A percentile compares a stretch with the other conserved stretches of the same genome.
phyloP scores from a whole-genome alignment of 2,113 vertebrate species.

The Halcyon malimbica region DNA sequence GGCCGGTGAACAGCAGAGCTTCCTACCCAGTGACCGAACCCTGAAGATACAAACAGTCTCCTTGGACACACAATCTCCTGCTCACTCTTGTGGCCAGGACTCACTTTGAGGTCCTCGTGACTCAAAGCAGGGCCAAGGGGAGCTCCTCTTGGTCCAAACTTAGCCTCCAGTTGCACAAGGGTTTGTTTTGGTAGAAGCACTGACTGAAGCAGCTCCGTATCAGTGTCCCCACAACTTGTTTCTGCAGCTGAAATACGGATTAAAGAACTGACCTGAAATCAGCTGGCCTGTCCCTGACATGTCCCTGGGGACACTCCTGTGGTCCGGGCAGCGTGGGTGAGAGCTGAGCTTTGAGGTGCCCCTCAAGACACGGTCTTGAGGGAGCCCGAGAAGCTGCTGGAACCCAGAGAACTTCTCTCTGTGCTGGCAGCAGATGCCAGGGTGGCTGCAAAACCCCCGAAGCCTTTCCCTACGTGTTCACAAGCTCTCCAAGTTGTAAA shows the following conservation, averaged over 20 bases:
- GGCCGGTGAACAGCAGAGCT: not conserved
- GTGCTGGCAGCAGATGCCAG: not conserved
- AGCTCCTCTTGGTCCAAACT: not conserved
- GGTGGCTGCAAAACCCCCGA: not conserved
- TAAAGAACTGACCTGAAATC: not conserved
- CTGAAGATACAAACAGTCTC: not conserved
- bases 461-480: not conserved
- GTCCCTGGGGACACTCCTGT: rapidly evolving
- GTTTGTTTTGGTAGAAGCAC: not conserved
- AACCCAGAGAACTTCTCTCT: not conserved
- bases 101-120: not conserved
- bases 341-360: not conserved
- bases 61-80: not conserved
- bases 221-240: not conserved
- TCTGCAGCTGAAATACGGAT: not conserved
- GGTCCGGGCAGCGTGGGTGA: rapidly evolving
- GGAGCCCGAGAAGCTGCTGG: not conserved
- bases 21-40: not conserved
- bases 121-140: not conserved
- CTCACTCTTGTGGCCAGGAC: not conserved
- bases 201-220: not conserved
- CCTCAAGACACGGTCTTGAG: rapidly evolving
- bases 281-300: not conserved
- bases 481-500: not conserved
- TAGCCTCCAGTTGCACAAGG: not conserved